Percentiles rank a stretch among this genome's conserved stretches.
phyloP scores from a whole-genome alignment of 2,113 vertebrate species.

The Cinclus cinclus region DNA sequence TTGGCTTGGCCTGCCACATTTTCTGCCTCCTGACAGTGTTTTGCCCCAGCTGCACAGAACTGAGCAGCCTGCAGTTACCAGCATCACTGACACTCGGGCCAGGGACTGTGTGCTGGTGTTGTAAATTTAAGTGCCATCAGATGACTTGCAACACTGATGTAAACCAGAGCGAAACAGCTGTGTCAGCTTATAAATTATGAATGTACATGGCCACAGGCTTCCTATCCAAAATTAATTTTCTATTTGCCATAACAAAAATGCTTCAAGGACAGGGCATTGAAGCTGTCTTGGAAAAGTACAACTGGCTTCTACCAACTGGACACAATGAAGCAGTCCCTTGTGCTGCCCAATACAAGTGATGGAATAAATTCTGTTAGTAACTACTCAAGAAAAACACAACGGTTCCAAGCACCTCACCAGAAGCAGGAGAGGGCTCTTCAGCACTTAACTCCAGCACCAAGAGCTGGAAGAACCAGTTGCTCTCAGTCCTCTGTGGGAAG shows the following conservation, averaged over 20 bases:
- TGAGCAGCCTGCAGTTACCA: not conserved
- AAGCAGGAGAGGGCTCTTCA: not conserved
- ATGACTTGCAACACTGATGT: not conserved
- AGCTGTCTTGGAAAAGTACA: not conserved
- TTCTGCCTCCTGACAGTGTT: not conserved
- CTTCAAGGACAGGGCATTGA: not conserved
- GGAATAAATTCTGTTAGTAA: not conserved
- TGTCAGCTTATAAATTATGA: slow-evolving; percentile 21
- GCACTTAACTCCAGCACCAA: not conserved
- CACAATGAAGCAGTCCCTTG: not conserved
- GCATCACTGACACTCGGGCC: not conserved
- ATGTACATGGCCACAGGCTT: not conserved
- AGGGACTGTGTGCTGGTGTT: not conserved
- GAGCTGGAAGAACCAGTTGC: not conserved
- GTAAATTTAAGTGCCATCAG: not conserved
- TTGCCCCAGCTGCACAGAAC: not conserved
- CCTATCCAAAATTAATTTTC: not conserved
- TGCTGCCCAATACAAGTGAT: not conserved
- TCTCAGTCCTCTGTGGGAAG: not conserved
- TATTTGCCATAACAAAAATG: not conserved
- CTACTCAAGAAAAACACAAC: not conserved
- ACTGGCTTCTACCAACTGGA: not conserved
- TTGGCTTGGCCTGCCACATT: not conserved
- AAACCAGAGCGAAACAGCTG: not conserved
- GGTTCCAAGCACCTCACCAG: not conserved